Base-by-base conservation (phyloP, 1,140 invertebrate species). In the Phthorimaea operculella region DNA sequence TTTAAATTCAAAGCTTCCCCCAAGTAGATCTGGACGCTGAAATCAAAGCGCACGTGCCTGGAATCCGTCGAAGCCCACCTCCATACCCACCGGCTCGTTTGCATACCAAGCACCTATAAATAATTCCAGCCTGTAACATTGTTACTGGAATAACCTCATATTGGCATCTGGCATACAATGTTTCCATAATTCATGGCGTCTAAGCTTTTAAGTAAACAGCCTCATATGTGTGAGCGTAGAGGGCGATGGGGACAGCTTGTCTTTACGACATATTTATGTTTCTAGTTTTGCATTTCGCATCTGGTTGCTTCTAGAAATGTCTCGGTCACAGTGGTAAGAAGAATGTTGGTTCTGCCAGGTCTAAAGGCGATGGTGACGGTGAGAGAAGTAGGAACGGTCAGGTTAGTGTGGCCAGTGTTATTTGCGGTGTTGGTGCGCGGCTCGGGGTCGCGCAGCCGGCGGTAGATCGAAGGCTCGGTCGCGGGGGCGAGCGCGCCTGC, bases 371-470 rank as follows among this genome's bases (percentile, higher is more conserved):
- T 76, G 59, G 53, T 71, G 54, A 58, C 66, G 58, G 49, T 63
- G 59, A 66, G 54, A 64, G 55, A 55, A 68, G 60, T 67, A 58
- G 63, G 64, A 74, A 68, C 56, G 70, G 66, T 71, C 66, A 64
- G 66, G 64, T 63, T 71, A 59, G 64, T 70, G 68, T 74, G 63
- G 69, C 70, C 68, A 70, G 73, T 72, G 70, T 78, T 77, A 75
- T 80, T 83, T 83, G 80, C 73, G 77, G 72, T 71, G 53, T 53
- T 67, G 74, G 54, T 81, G 76, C 74, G 78, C 75, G 70, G 33
- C 57, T 59, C 7, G 51, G 18, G 54, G 42, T 56, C 64, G 77
- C 78, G 78, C 78, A 75, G 52, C 66, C 61, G 63, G 64, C 54
- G 71, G 62, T 74, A 79, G 75, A 83, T 83, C 80, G 80, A 83